Base-by-base conservation (phyloP, 2,888 invertebrate species). In the Tetragnatha montana region DNA sequence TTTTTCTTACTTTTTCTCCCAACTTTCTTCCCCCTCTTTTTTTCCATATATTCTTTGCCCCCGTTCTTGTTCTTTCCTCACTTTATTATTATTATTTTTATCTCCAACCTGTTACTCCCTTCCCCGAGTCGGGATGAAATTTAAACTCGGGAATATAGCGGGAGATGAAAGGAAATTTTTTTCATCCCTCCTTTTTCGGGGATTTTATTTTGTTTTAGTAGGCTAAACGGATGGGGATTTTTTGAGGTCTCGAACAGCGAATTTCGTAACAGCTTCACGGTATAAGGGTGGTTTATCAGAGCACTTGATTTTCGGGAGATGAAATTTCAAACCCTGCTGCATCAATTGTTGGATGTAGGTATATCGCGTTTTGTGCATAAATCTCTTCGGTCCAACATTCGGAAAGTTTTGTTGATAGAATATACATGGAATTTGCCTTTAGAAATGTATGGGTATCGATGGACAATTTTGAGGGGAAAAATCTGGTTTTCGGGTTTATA, bases 51-150 rank as follows among this genome's bases (percentile, higher is more conserved):
- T 60, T 68, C 70, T 68, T 50, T n/a, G 19, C 17, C 35, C 73
- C 60, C 51, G 60, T 75, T 68, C 74, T 81, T 74, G n/a, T 74
- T 81, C 74, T 14, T 22, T 70, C 70, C 50, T 75, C 51, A 76
- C 76, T 82, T 76, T 82, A 76, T 81, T 73, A 81, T 76, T 81
- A 81, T 82, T 82, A 73, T 82, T 88, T 88, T 89, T 84, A 81
- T 84, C 70, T 85, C 71, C 81, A 85, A 89, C 89, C 89, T 89
- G 89, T 89, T 89, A 89, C 89, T 49, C 81, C 35, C 35, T 35
- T 35, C 35, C 35, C 81, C 4, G 60, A 60, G 85, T 81, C 89
- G 80, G 60, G 74, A 80, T 80, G 76, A 89, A 86, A 85, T 89
- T 85, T 89, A 85, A 89, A 89, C 89, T 86, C 81, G 19, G 60